Base-by-base conservation (phyloP, 2,797 vertebrate genomes). In the Heterohyrax brucei region DNA sequence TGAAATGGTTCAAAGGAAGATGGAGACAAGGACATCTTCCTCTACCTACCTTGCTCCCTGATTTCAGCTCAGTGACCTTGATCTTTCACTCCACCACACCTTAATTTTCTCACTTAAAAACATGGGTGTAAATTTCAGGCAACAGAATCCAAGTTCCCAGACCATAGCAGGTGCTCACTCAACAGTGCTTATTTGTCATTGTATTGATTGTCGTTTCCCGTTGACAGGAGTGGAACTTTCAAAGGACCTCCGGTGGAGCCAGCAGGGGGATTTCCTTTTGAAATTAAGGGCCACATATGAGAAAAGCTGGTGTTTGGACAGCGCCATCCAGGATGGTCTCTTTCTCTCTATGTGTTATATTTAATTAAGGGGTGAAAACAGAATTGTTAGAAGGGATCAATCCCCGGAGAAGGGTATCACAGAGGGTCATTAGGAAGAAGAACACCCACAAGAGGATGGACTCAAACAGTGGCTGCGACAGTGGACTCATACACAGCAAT, bases 281-380 rank as follows among this genome's bases (percentile, higher is more conserved):
- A 48, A 66, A 86, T 28, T 6, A 53, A 68, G 70, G 53, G 18
- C 3, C 14, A 12, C 26, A 18, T 10, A 22, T 16, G 30, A 68
- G 39, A 8, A 86, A 48, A 62, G 4, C 1, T 28, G 13, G 18
- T n/a, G 26, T 24, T 93, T 28, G 76, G 19, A 62, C 18, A 28
- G n/a, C n/a, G 16, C 22, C 19, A 24, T 21, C 46, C 21, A 39
- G 48, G 82, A 14, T 1, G 33, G 44, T 1, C 5, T 61, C 3
- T 2, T 16, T 46, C 13, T 0, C 12, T 0, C n/a, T 7, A 21
- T 7, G 18, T 61, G 5, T 10, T 66, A n/a, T 19, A 0, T 82
- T 86, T 80, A 9, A 53, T 26, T 79, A 76, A 50, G 72, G 4
- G 59, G 59, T 16, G 16, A 16, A 30, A 59, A 72, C 61, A 28